Evolutionary conservation across 2,797 vertebrate species (phyloP).

Genomic region (Parotocinclus haroldoi): DNA sequence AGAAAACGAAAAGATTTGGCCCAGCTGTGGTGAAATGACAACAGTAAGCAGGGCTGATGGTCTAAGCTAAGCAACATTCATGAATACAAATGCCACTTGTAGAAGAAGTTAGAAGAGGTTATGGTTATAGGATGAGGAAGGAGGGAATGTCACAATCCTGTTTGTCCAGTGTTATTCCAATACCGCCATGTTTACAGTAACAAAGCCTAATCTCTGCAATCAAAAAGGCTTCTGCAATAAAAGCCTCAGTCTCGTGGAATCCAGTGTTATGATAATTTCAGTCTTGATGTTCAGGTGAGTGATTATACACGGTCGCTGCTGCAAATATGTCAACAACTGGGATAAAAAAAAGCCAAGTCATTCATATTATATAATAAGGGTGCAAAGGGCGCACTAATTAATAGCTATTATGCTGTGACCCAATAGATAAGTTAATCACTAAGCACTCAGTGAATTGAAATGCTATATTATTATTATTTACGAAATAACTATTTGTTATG

Average conservation of each 20-base stretch:
- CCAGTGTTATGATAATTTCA: too few species aligned
- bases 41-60: constrained; percentile 1
- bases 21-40: constrained; percentile 37
- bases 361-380: too few species aligned
- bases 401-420: neutral
- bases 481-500: too few species aligned
- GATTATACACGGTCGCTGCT: too few species aligned
- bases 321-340: too few species aligned
- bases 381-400: constrained; percentile 2
- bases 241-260: too few species aligned
- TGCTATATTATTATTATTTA: too few species aligned
- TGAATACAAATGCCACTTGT: neutral
- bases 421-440: too few species aligned
- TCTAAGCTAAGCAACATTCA: constrained; percentile 1
- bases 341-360: too few species aligned
- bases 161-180: neutral
- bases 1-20: constrained; percentile 45
- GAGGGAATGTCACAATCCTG: neutral
- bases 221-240: too few species aligned
- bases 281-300: too few species aligned
- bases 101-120: neutral
- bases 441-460: too few species aligned
- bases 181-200: neutral
- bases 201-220: neutral
- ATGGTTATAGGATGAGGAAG: neutral